phyloP scores from a whole-genome alignment of 2,113 vertebrate species.

The Daphoenositta chrysoptera region DNA sequence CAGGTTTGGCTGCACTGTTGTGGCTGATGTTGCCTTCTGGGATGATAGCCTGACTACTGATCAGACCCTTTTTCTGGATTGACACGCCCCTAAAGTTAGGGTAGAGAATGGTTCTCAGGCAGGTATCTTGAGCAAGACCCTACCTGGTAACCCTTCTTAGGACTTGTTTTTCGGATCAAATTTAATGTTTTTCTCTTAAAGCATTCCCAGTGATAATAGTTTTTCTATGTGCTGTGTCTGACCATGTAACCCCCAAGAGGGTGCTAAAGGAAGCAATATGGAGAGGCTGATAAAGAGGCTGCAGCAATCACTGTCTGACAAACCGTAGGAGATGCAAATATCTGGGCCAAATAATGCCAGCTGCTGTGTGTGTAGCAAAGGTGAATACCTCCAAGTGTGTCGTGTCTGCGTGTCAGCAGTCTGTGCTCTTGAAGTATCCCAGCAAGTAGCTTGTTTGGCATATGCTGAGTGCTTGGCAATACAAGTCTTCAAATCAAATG shows the following conservation, averaged over 20 bases:
- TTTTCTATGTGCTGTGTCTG: background rate
- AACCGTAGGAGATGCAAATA: accelerated
- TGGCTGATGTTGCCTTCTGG: background rate
- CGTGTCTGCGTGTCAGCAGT: background rate
- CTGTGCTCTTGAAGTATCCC: background rate
- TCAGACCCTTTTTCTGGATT: background rate
- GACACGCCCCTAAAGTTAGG: background rate
- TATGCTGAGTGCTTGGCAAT: background rate
- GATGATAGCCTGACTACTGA: background rate
- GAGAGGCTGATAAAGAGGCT: background rate
- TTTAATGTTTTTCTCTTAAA: background rate
- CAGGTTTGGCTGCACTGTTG: background rate
- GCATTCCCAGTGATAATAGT: background rate
- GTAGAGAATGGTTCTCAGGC: background rate
- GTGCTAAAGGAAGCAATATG: background rate
- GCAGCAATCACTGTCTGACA: background rate
- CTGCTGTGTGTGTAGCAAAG: background rate
- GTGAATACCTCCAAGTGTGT: background rate
- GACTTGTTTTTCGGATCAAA: background rate
- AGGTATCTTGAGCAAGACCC: background rate
- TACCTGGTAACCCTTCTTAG: background rate
- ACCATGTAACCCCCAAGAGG: background rate
- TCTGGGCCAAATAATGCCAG: background rate
- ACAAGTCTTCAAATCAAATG: background rate
- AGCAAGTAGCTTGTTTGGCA: background rate